Base-by-base conservation (phyloP, 2,797 vertebrate genomes). In the Rhinogobio ventralis region DNA sequence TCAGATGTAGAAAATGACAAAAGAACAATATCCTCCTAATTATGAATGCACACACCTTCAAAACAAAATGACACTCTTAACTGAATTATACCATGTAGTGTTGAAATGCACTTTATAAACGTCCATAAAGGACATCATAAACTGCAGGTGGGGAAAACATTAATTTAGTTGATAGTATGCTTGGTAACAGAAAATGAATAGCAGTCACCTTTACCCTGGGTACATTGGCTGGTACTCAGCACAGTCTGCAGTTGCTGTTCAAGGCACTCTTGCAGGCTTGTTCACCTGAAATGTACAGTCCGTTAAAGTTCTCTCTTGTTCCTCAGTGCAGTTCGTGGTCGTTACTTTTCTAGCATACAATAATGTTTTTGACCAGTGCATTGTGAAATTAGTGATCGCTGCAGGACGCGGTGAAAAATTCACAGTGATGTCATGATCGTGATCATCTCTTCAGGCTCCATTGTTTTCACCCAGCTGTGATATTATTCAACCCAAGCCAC, bases 361-460 rank as follows among this genome's bases (percentile, higher is more conserved):
- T 73, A 72, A 89, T 87, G 88, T 76, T 57, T 81, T 86, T 89
- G 68, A 87, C 91, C 86, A 86, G 87, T 90, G 89, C 86, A 83
- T 83, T 89, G 79, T 42, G 69, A 88, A 87, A 51, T 81, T 68
- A 66, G 30, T 66, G 33, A 81, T 88, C 83, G 89, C 90, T 92
- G 88, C 67, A 82, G 91, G 89, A 91, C 90, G 88, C 69, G 84
- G 91, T 89, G 94, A 93, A 94, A 89, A 88, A 79, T 91, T 96
- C 96, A 96, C 96, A 96, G 95, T 95, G 95, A 95, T 82, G 33
- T 91, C 92, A 90, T 92, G 93, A 92, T 86, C 91, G 87, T 73
- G 75, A 73, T 46, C 57, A 72, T 28, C 4, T 36, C 66, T 82
- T n/a, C 55, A 45, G 25, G 10, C 69, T 46, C 25, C 30, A n/a